Evolutionary conservation across 2,888 invertebrate species (phyloP), one percentile per base, ranked within the genome.

Genomic region (Punctoribates punctum): DNA sequence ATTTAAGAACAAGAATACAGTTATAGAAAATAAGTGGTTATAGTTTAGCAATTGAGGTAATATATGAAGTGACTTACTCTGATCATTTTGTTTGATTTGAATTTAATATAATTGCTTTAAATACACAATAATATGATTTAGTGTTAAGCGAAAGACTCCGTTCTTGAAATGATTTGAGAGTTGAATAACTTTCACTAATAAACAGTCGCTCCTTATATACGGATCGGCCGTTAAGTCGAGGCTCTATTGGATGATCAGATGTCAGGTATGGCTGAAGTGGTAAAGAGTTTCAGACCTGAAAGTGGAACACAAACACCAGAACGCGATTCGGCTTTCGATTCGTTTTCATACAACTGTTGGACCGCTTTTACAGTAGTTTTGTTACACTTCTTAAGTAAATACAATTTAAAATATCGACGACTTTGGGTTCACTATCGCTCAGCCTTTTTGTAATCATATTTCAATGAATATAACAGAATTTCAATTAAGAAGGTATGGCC

Each of bases 221-320:
- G 38, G 34, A 62, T 62, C 62, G 62, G 27, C 67, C 34, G 20
- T 67, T 34, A 38, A 67, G 34, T 38, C 67, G 34, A 17, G 38
- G 15, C 29, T 38, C 38, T 67, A 67, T 67, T 67, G 67, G 67
- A 67, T 67, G 67, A 34, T 38, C 67, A 67, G 9, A 27, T 60
- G 13, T 27, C 27, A 60, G 57, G 60, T 60, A 60, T 60, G 13
- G 11, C 60, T 60, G 27, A 60, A 38, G 20, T 67, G 38, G 38
- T 38, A 67, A 67, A 67, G 67, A 67, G 67, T 67, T 67, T 67
- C 67, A 67, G 67, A 67, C 67, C 67, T 67, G 67, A 67, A 29
- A 67, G 67, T 34, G 38, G 67, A 67, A 67, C 67, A 67, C 67
- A 67, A 67, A 67, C 67, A 67, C 3, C 3, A 60, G 25, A 27